Base-by-base conservation (phyloP, 2,888 invertebrate species). In the Limenitis camilla region DNA sequence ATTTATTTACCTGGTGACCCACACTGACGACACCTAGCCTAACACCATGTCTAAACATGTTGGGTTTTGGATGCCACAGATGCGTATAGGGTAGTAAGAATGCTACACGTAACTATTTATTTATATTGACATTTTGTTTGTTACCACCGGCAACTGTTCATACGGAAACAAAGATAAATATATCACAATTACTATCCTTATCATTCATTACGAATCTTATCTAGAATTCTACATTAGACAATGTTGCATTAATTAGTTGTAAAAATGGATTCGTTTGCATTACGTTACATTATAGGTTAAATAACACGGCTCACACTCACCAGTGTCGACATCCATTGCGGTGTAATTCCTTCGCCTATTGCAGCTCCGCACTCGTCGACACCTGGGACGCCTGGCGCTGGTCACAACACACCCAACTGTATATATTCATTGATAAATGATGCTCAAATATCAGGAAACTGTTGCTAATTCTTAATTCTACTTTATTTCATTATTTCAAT, bases 271-370 rank as follows among this genome's bases (percentile, higher is more conserved):
- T 42, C 19, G 19, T 19, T 19, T 19, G 19, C 2, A 36, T 10
- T 6, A 35, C 28, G 7, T 35, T 8, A 5, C 19, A 27, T 36
- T 45, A 38, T 35, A 53, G 52, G 59, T 65, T 68, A 76, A 71
- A 69, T 74, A 71, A 70, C 55, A 48, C 31, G 44, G 60, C 60
- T 40, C 58, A 53, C 63, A 59, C 66, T 59, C 68, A 81, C 84
- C 84, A 59, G 82, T 81, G 59, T 83, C 84, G 41, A 81, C 77
- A 61, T 84, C 82, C 84, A 84, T 84, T 56, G 57, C 63, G 47
- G 28, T 8, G 9, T 46, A 46, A 31, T 48, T 44, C 43, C 32
- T 41, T 42, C 40, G 10, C n/a, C 38, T 9, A 39, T 11, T 36
- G 11, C 40, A 30, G 11, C 30, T 30, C 19, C 11, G n/a, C 29